Base-by-base conservation (phyloP, 2,797 vertebrate genomes). In the Micromesistius poutassou region DNA sequence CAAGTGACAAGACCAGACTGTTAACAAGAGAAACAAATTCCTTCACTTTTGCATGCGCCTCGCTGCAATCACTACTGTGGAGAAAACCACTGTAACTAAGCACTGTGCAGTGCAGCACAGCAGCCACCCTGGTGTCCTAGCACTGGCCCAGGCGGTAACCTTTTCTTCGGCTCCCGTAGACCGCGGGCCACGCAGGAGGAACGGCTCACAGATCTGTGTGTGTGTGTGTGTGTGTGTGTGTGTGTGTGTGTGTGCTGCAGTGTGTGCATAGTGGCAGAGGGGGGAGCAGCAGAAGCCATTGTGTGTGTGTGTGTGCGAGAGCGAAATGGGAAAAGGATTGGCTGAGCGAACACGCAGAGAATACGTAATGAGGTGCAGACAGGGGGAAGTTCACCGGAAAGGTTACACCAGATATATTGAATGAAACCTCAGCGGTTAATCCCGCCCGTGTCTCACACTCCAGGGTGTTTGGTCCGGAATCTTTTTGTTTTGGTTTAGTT, bases 231-330 rank as follows among this genome's bases (percentile, higher is more conserved):
- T 78, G 78, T 46, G 30, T 55, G 30, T n/a, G n/a, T n/a, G n/a
- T n/a, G n/a, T n/a, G n/a, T 55, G 22, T 42, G 74, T 76, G 38
- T 75, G 46, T 25, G 55, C 71, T 28, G 79, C 80, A 74, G 73
- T 76, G 70, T 76, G 80, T 78, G 78, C 71, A 72, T 62, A 73
- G 77, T 72, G 78, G 79, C 75, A 81, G 73, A 25, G 76, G 80
- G 78, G 74, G 74, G 72, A 74, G 77, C 72, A 83, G 79, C 72
- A 84, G 50, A 38, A 73, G 71, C 72, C 22, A 30, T 8, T 46
- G 30, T 55, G 30, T 55, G 22, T 22, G 30, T 46, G 30, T 55
- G 30, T 55, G 22, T 22, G 30, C 25, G 68, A 38, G 50, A 68
- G 28, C 1, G 22, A 36, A 68, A 75, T 71, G 71, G 36, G 38